phyloP scores from a whole-genome alignment of 1,140 invertebrate genomes.

The Zaprionus inermis region DNA sequence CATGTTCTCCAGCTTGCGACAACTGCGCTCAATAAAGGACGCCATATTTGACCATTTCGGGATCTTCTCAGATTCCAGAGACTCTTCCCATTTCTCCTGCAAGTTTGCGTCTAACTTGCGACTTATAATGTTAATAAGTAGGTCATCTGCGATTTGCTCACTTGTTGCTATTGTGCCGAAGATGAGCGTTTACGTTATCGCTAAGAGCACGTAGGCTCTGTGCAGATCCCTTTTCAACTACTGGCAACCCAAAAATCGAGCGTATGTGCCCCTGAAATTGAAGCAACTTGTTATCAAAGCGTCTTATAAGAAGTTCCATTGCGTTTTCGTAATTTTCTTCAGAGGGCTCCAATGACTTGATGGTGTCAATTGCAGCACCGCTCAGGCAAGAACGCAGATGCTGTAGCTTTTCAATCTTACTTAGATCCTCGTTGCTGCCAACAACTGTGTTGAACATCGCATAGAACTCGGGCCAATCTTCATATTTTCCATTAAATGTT shows the following conservation, averaged over 20 bases:
- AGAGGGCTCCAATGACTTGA: not conserved
- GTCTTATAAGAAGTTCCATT: not conserved
- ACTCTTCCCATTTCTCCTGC: too few relatives aligned
- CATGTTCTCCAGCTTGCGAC: too few relatives aligned
- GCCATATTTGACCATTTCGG: too few relatives aligned
- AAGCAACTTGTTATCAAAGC: not conserved
- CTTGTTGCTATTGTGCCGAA: too few relatives aligned
- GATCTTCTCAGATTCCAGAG: too few relatives aligned
- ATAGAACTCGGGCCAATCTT: not conserved
- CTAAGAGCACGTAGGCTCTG: not conserved
- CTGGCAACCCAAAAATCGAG: not conserved
- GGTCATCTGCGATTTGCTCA: not conserved
- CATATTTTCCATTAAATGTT: conserved; percentile 1
- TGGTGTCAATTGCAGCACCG: not conserved
- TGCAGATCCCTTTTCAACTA: not conserved
- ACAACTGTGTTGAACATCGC: not conserved
- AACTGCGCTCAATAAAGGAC: too few relatives aligned
- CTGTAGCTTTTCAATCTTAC: not conserved
- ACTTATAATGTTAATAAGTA: not conserved
- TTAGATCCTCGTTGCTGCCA: not conserved
- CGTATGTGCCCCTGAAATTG: not conserved
- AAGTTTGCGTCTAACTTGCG: too few relatives aligned
- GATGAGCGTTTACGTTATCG: not conserved
- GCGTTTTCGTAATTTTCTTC: not conserved
- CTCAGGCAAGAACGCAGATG: not conserved